These are phyloP conservation scores for Drosophila eugracilis DNA, from an alignment of 1,140 invertebrate genomes.

Conservation along the genomic window DNA sequence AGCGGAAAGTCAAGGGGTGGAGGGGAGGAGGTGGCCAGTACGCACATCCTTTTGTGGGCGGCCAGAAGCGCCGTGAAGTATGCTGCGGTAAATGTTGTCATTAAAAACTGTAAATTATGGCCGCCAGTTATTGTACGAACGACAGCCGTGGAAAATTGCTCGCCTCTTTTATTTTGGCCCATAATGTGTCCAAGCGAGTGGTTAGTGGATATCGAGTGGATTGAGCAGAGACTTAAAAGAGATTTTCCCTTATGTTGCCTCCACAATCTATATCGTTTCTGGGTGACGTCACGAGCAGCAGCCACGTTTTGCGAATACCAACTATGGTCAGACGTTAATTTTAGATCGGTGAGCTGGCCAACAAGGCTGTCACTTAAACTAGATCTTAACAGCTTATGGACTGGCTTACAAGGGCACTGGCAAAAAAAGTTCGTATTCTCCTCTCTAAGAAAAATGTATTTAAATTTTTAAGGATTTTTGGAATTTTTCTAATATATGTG, in stretches of 20 bases:
- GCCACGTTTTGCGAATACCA: neutral
- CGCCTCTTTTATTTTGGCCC: slow-evolving; percentile 20
- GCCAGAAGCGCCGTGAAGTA: slow-evolving; percentile 39
- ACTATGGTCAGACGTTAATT: slow-evolving; percentile 20
- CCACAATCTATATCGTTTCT: neutral
- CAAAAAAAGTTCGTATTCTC: neutral
- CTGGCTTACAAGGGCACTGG: slow-evolving; percentile 3
- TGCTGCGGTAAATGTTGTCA: slow-evolving; percentile 69
- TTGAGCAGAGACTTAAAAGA: slow-evolving; percentile 23
- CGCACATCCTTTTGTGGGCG: slow-evolving; percentile 34
- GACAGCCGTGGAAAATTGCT: slow-evolving; percentile 24
- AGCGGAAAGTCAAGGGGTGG: too few species aligned
- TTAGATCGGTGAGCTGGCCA: slow-evolving; percentile 11
- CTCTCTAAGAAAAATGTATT: neutral
- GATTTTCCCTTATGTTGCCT: slow-evolving; percentile 8
- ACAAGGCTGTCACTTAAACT: slow-evolving; percentile 29
- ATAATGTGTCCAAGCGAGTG: slow-evolving; percentile 1
- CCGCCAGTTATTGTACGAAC: slow-evolving; percentile 30
- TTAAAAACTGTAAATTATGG: slow-evolving; percentile 68
- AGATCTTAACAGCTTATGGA: slow-evolving; percentile 7
- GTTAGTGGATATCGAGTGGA: slow-evolving; percentile 35
- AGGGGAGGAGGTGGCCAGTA: too few species aligned
- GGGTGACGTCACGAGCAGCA: slow-evolving; percentile 26
- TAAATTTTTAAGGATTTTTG: too few species aligned
- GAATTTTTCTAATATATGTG: too few species aligned